Percentiles rank a stretch among this genome's conserved stretches.
phyloP scores from a whole-genome alignment of 2,113 vertebrate genomes.

The Alethe diademata region DNA sequence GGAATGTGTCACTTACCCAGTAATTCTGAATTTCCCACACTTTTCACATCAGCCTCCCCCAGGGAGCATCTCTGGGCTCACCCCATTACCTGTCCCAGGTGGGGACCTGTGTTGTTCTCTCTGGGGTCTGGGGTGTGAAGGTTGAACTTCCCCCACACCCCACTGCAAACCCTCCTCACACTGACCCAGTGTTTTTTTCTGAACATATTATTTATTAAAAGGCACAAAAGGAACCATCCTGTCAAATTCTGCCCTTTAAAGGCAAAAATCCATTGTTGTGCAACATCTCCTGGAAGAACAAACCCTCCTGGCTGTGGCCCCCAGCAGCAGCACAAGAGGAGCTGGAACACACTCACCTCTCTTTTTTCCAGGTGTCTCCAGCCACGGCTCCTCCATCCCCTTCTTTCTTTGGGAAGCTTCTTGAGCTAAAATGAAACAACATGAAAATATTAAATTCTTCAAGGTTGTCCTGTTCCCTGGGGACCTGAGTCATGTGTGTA shows the following conservation, averaged over 20 bases:
- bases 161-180: fast-evolving
- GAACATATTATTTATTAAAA: not conserved
- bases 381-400: not conserved
- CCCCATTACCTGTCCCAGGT: not conserved
- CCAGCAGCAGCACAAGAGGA: not conserved
- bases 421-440: not conserved
- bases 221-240: not conserved
- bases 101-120: not conserved
- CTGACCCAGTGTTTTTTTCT: not conserved
- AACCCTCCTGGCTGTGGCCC: not conserved
- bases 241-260: not conserved
- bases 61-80: not conserved
- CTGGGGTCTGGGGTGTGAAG: fast-evolving
- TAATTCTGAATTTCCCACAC: not conserved
- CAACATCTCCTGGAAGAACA: not conserved
- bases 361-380: not conserved
- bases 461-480: not conserved
- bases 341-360: fast-evolving
- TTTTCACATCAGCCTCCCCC: not conserved
- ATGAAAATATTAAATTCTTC: not conserved
- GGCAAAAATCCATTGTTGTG: not conserved
- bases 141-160: not conserved
- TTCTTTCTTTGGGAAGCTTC: not conserved
- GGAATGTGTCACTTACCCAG: fast-evolving
- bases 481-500: not conserved